Conservation (phyloP, 1,140 invertebrate species). For the Holcopasites calliopsidis region DNA sequence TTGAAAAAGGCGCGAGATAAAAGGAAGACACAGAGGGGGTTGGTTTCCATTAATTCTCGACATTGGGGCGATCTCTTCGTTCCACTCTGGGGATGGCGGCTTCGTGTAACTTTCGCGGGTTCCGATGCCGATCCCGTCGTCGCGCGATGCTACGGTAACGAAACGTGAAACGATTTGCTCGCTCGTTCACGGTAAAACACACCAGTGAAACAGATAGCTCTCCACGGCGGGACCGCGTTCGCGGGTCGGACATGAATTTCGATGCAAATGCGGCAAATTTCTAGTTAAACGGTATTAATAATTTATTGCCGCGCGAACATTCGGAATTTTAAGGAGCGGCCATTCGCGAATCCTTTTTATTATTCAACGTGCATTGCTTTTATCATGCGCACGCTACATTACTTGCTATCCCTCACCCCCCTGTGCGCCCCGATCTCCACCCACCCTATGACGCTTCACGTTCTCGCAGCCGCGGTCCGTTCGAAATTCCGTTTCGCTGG, state of each 20-base stretch:
- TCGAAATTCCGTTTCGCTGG: neutral
- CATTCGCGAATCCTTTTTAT: conserved; percentile 5
- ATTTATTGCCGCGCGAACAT: conserved; percentile 10
- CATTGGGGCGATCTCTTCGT: neutral
- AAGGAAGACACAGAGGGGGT: neutral
- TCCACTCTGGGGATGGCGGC: neutral
- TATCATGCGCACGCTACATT: conserved; percentile 32
- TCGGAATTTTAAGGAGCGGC: conserved; percentile 18
- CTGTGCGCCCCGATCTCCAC: neutral
- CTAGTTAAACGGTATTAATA: conserved; percentile 38
- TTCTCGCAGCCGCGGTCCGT: neutral
- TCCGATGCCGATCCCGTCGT: neutral
- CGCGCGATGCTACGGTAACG: neutral
- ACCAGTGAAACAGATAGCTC: neutral
- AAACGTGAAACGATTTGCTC: conserved; percentile 6
- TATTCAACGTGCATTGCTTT: conserved; percentile 30
- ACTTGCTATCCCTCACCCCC: neutral
- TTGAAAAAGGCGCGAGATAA: neutral
- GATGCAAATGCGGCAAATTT: conserved; percentile 39
- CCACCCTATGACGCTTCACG: neutral
- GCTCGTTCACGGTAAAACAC: neutral
- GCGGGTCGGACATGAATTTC: conserved; percentile 20
- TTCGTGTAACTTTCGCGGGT: conserved; percentile 22
- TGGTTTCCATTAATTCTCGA: neutral
- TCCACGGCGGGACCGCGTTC: too few species aligned